Conservation (phyloP, 2,888 invertebrate species). For the Mythimna vitellina region DNA sequence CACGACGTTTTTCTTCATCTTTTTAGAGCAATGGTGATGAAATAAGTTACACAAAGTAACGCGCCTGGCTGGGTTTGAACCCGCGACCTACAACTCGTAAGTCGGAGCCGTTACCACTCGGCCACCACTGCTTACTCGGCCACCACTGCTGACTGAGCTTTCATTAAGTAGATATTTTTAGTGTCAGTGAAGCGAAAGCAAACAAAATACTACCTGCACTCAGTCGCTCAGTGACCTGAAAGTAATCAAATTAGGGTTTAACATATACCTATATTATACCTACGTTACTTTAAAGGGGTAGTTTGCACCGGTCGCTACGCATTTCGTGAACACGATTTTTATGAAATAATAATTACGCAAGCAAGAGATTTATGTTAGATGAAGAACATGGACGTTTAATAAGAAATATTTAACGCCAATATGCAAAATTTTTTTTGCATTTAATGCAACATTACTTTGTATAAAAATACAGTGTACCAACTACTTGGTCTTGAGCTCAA, state of each 20-base stretch:
- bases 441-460: not conserved
- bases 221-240: conserved; percentile 36
- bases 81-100: too few relatives aligned
- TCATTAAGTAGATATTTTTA: not conserved
- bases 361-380: not conserved
- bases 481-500: too few relatives aligned
- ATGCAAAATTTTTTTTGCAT: not conserved
- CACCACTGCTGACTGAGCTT: too few relatives aligned
- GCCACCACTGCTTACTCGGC: too few relatives aligned
- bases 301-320: conserved; percentile 3
- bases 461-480: not conserved
- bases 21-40: too few relatives aligned
- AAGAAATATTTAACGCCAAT: not conserved
- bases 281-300: not conserved
- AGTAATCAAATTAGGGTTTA: conserved; percentile 47
- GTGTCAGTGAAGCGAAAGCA: conserved; percentile 13
- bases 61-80: too few relatives aligned
- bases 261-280: conserved; percentile 1
- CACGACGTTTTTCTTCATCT: too few relatives aligned
- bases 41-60: too few relatives aligned
- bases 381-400: not conserved
- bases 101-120: too few relatives aligned
- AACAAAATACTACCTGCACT: conserved; percentile 22
- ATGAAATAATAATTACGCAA: not conserved
- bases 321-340: not conserved